phyloP scores from a whole-genome alignment of 2,888 invertebrate genomes.

The Stenchaetothrips biformis region DNA sequence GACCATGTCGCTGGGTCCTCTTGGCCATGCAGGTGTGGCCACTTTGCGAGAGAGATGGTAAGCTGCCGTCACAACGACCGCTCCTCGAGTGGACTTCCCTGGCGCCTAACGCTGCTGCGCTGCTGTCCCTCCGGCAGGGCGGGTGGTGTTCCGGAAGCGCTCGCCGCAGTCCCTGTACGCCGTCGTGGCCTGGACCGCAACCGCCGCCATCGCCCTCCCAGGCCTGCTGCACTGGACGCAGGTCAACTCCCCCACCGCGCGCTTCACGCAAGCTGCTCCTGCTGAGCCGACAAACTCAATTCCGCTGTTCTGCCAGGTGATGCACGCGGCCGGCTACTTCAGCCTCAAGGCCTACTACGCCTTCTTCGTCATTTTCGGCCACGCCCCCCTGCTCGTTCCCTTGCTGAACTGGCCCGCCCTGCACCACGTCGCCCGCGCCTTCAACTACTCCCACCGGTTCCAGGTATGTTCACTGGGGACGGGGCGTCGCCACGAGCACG shows the following conservation, averaged over 20 bases:
- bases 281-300: too few species aligned
- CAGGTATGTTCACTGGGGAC: not conserved
- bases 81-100: too few species aligned
- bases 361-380: not conserved
- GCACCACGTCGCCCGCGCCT: not conserved
- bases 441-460: not conserved
- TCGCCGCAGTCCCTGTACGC: not conserved
- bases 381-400: not conserved
- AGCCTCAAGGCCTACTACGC: conserved; percentile 2
- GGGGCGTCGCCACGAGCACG: not conserved
- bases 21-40: not conserved
- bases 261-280: not conserved
- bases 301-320: not conserved
- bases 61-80: not conserved
- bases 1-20: not conserved
- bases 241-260: not conserved
- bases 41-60: not conserved
- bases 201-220: not conserved
- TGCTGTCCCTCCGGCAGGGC: not conserved
- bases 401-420: not conserved
- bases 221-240: not conserved
- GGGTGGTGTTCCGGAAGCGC: not conserved
- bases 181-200: not conserved
- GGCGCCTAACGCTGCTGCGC: too few species aligned
- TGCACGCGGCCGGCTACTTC: not conserved